Percentiles rank a stretch among this genome's conserved stretches.
Evolutionary conservation across 2,888 invertebrate species (phyloP).

Genomic region (Prostheceraeus crozeri): DNA sequence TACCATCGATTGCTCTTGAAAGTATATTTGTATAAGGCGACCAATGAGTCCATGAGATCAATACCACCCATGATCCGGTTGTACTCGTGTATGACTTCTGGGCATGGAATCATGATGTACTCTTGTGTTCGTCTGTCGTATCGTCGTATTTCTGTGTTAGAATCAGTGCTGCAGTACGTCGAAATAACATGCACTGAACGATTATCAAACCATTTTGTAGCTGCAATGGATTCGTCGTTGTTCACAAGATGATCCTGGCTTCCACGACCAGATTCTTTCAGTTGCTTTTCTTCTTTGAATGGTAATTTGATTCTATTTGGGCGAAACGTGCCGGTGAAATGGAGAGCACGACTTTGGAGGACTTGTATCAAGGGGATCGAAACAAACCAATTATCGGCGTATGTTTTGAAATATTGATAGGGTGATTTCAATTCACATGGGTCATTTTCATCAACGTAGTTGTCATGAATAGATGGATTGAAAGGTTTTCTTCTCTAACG

Average conservation of each 20-base stretch:
- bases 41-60: conserved; percentile 29
- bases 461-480: too few relatives aligned
- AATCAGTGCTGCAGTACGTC: conserved; percentile 6
- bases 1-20: conserved; percentile 20
- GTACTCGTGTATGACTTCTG: not conserved
- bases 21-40: conserved; percentile 28
- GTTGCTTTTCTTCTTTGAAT: conserved; percentile 17
- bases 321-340: conserved; percentile 19
- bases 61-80: conserved; percentile 24
- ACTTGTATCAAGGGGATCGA: not conserved
- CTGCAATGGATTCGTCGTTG: not conserved
- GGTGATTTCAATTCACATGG: too few relatives aligned
- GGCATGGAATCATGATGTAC: conserved; percentile 1
- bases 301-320: not conserved
- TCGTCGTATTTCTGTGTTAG: conserved; percentile 8
- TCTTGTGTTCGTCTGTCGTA: conserved; percentile 5
- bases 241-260: not conserved
- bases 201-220: conserved; percentile 23
- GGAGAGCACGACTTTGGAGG: conserved; percentile 2
- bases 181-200: conserved; percentile 22
- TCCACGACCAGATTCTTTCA: not conserved
- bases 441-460: too few relatives aligned
- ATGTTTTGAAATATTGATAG: conserved; percentile 26
- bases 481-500: too few relatives aligned
- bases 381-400: conserved; percentile 25